phyloP scores from a whole-genome alignment of 2,797 vertebrate species.

The Knipowitschia caucasica region DNA sequence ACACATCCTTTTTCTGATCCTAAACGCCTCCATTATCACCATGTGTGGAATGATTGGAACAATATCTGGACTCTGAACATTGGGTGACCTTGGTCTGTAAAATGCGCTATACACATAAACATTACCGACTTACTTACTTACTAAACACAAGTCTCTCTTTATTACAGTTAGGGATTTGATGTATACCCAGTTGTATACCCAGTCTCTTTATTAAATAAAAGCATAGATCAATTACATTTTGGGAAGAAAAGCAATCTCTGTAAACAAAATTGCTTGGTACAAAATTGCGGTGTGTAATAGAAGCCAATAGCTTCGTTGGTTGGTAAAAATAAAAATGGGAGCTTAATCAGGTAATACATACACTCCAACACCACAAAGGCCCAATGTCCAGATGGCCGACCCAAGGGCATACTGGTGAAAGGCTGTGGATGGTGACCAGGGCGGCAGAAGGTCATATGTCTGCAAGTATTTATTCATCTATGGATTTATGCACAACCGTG shows the following conservation, averaged over 20 bases:
- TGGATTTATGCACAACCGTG: conserved; percentile 57
- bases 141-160: conserved; percentile 24
- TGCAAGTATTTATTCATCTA: conserved; percentile 40
- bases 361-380: conserved; percentile 2
- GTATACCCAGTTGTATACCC: conserved; percentile 21
- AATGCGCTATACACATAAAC: too few species aligned
- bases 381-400: conserved; percentile 47
- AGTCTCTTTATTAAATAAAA: conserved; percentile 12
- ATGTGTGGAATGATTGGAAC: too few species aligned
- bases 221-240: conserved; percentile 13
- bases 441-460: conserved; percentile 52
- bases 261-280: conserved; percentile 5
- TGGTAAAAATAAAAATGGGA: conserved; percentile 1
- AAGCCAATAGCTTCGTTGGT: neutral
- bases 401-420: conserved; percentile 51
- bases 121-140: too few species aligned
- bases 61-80: too few species aligned
- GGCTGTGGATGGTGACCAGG: conserved; percentile 42
- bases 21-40: neutral
- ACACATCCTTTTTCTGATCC: neutral
- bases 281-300: neutral
- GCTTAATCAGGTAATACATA: conserved; percentile 1
- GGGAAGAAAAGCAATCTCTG: conserved; percentile 27
- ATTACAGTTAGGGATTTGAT: conserved; percentile 23
- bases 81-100: too few species aligned